Base-by-base conservation (phyloP, 2,888 invertebrate species). In the Cheilosia urbana region DNA sequence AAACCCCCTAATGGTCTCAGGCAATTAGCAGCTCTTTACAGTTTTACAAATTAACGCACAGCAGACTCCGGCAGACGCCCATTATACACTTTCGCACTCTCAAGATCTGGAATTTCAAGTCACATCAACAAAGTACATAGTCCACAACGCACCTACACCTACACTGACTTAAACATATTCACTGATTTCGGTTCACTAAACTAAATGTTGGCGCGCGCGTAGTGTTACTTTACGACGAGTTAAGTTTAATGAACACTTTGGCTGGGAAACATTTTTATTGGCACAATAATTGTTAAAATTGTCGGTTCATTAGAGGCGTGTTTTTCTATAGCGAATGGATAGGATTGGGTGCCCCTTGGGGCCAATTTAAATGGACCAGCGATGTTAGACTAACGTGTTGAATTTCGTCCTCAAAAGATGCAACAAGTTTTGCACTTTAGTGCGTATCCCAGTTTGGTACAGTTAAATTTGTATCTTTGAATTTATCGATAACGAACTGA, bases 301-400 rank as follows among this genome's bases (percentile, higher is more conserved):
- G 81, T 71, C 65, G 65, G 81, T 82, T 82, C 77, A 82, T 82
- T 82, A 82, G 76, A 82, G 76, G n/a, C 53, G 45, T 82, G 76
- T 82, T 82, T 71, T 47, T 45, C 53, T 58, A n/a, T 7, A 65
- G 63, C 65, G 53, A 82, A 82, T 51, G n/a, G 24, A 11, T 62
- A 45, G 34, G 34, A 9, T 13, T 37, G 37, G 37, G 37, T 13
- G 45, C 15, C 51, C 62, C 53, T 13, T 40, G 45, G 30, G 37
- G 63, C 62, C 62, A 62, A 63, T 51, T 27, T 17, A 19, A n/a
- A 58, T 17, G 19, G 42, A 24, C 5, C 37, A 45, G 24, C 42
- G 37, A 45, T 47, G 27, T 24, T 30, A 53, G 40, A 13, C 17
- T 15, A 66, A 45, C 7, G 30, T 57, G 24, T 47, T 47, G 21